Evolutionary conservation across 2,797 vertebrate species (phyloP), one percentile per base, ranked within the genome.

Genomic region (Eulemur coronatus): DNA sequence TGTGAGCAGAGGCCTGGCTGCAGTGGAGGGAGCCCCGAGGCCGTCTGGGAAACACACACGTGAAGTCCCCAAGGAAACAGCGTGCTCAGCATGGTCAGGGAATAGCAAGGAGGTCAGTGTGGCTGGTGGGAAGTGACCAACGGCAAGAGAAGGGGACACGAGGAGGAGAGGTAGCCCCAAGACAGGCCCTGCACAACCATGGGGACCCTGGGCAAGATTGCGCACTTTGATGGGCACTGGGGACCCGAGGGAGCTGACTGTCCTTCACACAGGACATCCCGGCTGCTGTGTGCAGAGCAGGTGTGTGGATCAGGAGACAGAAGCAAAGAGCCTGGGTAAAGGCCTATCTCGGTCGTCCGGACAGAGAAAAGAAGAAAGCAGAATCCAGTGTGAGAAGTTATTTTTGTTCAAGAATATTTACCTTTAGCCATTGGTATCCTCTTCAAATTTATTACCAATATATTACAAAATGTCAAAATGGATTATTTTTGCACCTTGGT

Each of bases 11-110:
- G 5, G 30, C 63, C 17, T 20, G 46, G 59, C 17, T 5, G 14
- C 13, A 2, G 26, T 11, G 7, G 28, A 26, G n/a, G 9, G 17
- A 48, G n/a, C 75, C 30, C 10, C 1, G 59, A 59, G 41, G 26
- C 30, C 7, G 0, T 12, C n/a, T 1, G 0, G 82, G 50, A 52
- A 20, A 26, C 2, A 0, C 26, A 17, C 0, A 0, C 7, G 35
- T 12, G 5, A 82, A 61, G 69, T 8, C 52, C 52, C 81, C 17
- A 14, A 50, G 10, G 38, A 43, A 59, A 38, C 30, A 1, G n/a
- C 0, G 0, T 6, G 5, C 61, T 61, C 5, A 0, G 22, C 9
- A 0, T 30, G 26, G 15, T 24, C 38, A 15, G 41, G 72, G 17
- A 72, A 17, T 12, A 73, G n/a, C 30, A 10, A 4, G 10, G n/a